phyloP scores from a whole-genome alignment of 2,888 invertebrate genomes.

The Drosophila neonasuta region DNA sequence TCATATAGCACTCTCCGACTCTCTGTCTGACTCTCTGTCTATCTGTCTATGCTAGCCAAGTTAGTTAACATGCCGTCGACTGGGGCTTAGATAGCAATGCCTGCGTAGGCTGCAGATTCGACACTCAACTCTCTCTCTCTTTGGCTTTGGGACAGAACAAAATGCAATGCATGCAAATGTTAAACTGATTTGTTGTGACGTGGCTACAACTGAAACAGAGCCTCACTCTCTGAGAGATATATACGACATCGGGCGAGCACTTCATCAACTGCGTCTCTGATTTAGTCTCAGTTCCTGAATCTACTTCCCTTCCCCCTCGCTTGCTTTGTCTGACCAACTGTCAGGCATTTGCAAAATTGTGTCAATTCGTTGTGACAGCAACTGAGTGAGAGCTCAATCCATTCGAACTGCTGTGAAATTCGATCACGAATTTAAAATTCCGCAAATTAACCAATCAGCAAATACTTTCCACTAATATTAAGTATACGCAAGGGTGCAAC shows the following conservation, averaged over 20 bases:
- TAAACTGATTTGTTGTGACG: constrained; percentile 74
- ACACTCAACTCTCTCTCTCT: constrained; percentile 3
- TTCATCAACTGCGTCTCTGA: constrained; percentile 40
- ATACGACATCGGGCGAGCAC: constrained; percentile 30
- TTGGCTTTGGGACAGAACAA: constrained; percentile 16
- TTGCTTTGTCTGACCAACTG: constrained; percentile 8
- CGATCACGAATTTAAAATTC: not conserved
- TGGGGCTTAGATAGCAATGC: constrained; percentile 53
- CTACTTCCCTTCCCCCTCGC: not conserved
- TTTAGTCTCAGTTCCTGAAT: constrained; percentile 12
- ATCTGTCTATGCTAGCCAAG: constrained; percentile 41
- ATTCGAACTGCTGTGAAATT: not conserved
- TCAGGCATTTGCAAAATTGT: constrained; percentile 39
- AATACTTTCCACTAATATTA: not conserved
- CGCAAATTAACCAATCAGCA: not conserved
- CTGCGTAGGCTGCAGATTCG: constrained; percentile 32
- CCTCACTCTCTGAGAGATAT: constrained; percentile 18
- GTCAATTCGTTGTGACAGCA: constrained; percentile 53
- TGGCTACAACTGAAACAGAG: constrained; percentile 41
- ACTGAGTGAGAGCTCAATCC: constrained; percentile 26
- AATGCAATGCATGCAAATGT: constrained; percentile 74
- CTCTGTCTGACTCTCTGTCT: constrained; percentile 5
- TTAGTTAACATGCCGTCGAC: constrained; percentile 63
- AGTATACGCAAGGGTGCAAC: constrained; percentile 11
- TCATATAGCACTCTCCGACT: constrained; percentile 49